Evolutionary conservation across 2,888 invertebrate species (phyloP), one percentile per base, ranked within the genome.

Genomic region (Drosophila borealis): DNA sequence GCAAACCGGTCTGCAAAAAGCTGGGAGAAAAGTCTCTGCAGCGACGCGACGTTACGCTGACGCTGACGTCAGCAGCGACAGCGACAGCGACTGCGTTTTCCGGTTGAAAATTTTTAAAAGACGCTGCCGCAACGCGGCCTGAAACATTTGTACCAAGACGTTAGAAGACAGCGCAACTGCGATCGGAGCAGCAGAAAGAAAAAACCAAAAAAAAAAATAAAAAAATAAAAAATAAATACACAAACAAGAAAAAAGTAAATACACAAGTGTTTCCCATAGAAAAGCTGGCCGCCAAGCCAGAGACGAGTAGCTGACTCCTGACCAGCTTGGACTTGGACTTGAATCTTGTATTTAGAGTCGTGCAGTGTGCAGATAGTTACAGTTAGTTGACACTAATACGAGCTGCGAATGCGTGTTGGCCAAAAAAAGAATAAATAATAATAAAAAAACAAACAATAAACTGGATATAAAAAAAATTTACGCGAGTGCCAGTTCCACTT

Each of bases 71-170:
- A 34, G 21, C 60, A n/a, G 29, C 36, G 39, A n/a, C 64, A 5
- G 36, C 49, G 46, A 34, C 79, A 4, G 65, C 53, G 60, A 46
- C 63, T 46, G 73, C 73, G 70, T 83, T 86, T 85, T 86, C 80
- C 86, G 78, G 78, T 81, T 82, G 83, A 86, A 91, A 92, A 92
- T 89, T 92, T 91, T 92, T 92, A 92, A 92, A 92, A 92, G 92
- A 92, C 91, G 92, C 90, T 90, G 92, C 92, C 90, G 89, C 90
- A 89, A 85, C 90, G 84, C 80, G 81, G 84, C 88, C 78, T 77
- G 91, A 89, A 92, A 92, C 92, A 92, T 92, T 92, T 92, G 92
- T 92, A 91, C 84, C 88, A 90, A 90, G 91, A 91, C 91, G 90
- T 90, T 90, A 90, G 91, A 91, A 90, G 89, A 89, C 90, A 74